A percentile compares a stretch with the other conserved stretches of the same genome.
phyloP scores from a whole-genome alignment of 1,140 invertebrate genomes.

The Triops longicaudatus region DNA sequence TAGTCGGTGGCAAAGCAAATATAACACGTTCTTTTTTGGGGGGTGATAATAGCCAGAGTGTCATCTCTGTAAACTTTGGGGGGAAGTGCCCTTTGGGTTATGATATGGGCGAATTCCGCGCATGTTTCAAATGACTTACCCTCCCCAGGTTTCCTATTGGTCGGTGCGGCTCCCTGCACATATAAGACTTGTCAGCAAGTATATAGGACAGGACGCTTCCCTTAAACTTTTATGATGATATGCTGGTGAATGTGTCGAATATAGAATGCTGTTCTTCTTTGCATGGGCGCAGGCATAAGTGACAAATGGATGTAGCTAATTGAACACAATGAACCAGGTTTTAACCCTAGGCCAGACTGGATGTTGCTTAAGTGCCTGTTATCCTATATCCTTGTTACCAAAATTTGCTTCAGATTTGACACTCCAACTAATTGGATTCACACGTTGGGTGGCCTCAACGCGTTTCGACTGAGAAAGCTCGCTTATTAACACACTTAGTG shows the following conservation, averaged over 20 bases:
- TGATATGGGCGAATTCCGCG: not conserved
- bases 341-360: not conserved
- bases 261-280: not conserved
- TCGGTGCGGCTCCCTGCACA: not conserved
- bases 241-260: not conserved
- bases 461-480: not conserved
- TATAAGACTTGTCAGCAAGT: too few relatives aligned
- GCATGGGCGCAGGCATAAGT: not conserved
- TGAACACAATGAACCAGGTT: not conserved
- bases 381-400: conserved; percentile 8
- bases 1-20: too few relatives aligned
- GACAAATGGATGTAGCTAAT: not conserved
- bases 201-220: too few relatives aligned
- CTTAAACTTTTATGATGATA: too few relatives aligned
- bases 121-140: not conserved
- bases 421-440: not conserved
- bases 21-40: too few relatives aligned
- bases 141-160: not conserved
- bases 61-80: not conserved
- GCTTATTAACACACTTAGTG: too few relatives aligned
- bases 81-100: not conserved
- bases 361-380: not conserved
- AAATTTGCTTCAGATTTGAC: not conserved
- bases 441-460: not conserved
- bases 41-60: not conserved